phyloP scores from a whole-genome alignment of 2,113 vertebrate genomes.

The Suncus etruscus region DNA sequence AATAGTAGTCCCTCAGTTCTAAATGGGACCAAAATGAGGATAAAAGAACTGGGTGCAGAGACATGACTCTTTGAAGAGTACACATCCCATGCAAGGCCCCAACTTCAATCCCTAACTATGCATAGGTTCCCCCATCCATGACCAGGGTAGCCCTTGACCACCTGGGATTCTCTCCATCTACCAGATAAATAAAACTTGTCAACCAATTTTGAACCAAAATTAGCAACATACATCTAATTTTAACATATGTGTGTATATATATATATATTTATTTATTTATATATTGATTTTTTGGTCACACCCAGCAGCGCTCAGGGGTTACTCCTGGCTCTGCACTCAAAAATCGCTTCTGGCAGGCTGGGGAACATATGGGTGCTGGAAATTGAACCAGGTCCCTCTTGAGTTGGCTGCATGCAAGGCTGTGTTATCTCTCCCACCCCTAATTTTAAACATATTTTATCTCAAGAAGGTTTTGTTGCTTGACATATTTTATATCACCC shows the following conservation, averaged over 20 bases:
- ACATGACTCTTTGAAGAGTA: neutral
- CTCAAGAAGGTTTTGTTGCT: neutral
- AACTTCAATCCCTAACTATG: neutral
- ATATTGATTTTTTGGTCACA: no score
- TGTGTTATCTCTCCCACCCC: neutral
- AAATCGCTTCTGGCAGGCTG: no score
- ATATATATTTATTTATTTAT: no score
- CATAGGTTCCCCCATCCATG: neutral
- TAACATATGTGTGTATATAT: neutral
- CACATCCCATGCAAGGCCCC: neutral
- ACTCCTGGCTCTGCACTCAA: no score
- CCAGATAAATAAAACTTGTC: neutral
- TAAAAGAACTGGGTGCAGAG: neutral
- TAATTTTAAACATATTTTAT: neutral
- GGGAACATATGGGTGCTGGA: no score
- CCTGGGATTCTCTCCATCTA: neutral
- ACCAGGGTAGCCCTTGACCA: neutral
- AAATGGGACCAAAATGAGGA: neutral
- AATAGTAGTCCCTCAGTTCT: no score
- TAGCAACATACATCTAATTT: neutral
- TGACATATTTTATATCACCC: neutral
- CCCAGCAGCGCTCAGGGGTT: no score
- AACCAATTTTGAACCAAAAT: neutral
- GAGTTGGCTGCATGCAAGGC: no score
- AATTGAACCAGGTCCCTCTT: no score